Conservation (phyloP, 64 coral and sea anemone genomes). For the Pocillopora damicornis region DNA sequence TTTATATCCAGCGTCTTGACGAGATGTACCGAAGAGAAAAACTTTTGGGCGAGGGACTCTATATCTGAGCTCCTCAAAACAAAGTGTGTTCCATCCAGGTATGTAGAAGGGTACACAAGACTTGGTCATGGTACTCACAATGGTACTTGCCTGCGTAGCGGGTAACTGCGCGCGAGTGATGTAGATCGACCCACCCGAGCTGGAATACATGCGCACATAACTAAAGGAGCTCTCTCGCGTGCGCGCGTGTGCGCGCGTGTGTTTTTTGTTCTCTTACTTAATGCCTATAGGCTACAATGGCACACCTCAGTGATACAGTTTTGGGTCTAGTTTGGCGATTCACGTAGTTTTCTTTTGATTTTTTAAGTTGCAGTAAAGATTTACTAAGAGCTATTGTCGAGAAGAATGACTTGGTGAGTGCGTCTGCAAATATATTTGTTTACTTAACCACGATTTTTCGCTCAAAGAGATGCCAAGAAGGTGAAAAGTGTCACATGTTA, state of each 20-base stretch:
- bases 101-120: background rate
- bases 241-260: too few species aligned
- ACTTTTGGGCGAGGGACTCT: slow-evolving; percentile 48
- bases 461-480: background rate
- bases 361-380: slow-evolving; percentile 49
- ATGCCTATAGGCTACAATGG: too few species aligned
- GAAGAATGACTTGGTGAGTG: slow-evolving; percentile 55
- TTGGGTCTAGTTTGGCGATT: background rate
- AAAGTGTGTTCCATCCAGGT: slow-evolving; percentile 53
- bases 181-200: too few species aligned
- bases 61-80: slow-evolving; percentile 42
- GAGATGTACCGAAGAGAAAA: slow-evolving; percentile 56
- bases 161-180: background rate
- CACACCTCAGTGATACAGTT: background rate
- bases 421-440: background rate
- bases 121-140: too few species aligned
- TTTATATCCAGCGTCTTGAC: slow-evolving; percentile 42
- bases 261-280: background rate
- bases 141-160: too few species aligned
- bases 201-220: too few species aligned
- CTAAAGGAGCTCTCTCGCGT: too few species aligned
- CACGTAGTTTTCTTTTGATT: background rate
- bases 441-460: background rate
- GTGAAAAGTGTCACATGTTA: too few species aligned
- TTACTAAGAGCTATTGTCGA: slow-evolving; percentile 36